Evolutionary conservation across 2,797 vertebrate genomes (phyloP).

Genomic region (Sebastes itinus): DNA sequence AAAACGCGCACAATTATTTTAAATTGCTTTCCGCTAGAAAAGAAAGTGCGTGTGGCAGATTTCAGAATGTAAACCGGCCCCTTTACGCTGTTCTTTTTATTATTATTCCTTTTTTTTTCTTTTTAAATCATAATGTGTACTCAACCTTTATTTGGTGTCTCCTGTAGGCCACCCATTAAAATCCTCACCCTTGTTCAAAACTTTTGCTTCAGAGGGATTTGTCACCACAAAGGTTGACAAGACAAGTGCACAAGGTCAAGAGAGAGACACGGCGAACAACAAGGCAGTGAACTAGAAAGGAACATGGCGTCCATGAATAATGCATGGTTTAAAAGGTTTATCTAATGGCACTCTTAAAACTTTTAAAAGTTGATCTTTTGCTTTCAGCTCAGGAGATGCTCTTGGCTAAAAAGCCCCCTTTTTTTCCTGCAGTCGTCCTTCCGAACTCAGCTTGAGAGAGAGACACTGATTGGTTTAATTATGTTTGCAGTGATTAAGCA

Average conservation of each 20-base stretch:
- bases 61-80: slow-evolving; percentile 10
- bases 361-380: slow-evolving; percentile 64
- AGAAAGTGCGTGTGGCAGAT: slow-evolving; percentile 26
- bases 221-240: slow-evolving; percentile 59
- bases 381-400: slow-evolving; percentile 38
- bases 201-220: slow-evolving; percentile 28
- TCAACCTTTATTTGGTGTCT: slow-evolving; percentile 47
- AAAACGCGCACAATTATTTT: slow-evolving; percentile 51
- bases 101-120: background rate
- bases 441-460: slow-evolving; percentile 44
- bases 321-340: slow-evolving; percentile 60
- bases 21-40: slow-evolving; percentile 25
- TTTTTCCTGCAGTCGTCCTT: slow-evolving; percentile 26
- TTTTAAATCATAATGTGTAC: slow-evolving; percentile 20
- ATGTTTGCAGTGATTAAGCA: slow-evolving; percentile 71
- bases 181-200: slow-evolving; percentile 46
- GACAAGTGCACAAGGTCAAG: slow-evolving; percentile 55
- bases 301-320: slow-evolving; percentile 72
- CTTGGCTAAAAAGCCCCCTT: slow-evolving; percentile 18
- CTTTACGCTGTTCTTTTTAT: slow-evolving; percentile 6
- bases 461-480: slow-evolving; percentile 75
- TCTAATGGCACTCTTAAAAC: slow-evolving; percentile 68
- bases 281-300: slow-evolving; percentile 64
- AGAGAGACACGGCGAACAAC: slow-evolving; percentile 43
- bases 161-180: slow-evolving; percentile 54